Evolutionary conservation across 2,888 invertebrate species (phyloP), one percentile per base, ranked within the genome.

Genomic region (Andrena minutula): DNA sequence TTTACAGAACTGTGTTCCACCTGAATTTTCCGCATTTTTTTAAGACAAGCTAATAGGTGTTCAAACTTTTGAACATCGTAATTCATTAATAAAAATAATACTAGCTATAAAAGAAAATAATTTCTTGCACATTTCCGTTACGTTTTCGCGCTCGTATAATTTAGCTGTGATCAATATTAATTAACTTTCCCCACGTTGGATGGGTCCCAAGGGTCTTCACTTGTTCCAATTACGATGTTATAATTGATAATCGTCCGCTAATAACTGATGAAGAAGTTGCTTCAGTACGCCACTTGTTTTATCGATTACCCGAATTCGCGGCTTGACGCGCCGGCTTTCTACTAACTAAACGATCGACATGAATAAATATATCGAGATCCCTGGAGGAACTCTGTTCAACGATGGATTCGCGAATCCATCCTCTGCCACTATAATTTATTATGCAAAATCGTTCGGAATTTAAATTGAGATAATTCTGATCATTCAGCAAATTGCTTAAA

Each of bases 91-190:
- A 20, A 51, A 20, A 20, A 51, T 20, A 20, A 20, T 20, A 20
- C 2, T 8, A 2, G 51, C n/a, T 20, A 7, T 51, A 2, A 20
- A 51, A 51, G 2, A 6, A 28, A 20, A 10, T 26, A 3, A 10
- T n/a, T 26, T 28, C 4, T 10, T 28, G 4, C 41, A 28, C 2
- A 35, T 53, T 2, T 6, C 16, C 47, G 20, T 47, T 16, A 30
- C n/a, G 4, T 0, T 16, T 32, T 12, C 47, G 7, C 41, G 12
- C 16, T 41, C 41, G 16, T 41, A 41, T 41, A 51, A 63, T 30
- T 41, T 23, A 28, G 10, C 5, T 12, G n/a, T n/a, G 41, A 35
- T 76, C 76, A 58, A 58, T 72, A 72, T 49, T 53, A 49, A 49
- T 64, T 56, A 74, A 61, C 61, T 23, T 63, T 47, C 0, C 12